Base-by-base conservation (phyloP, 2,888 invertebrate genomes). In the Sinotaia quadrata region DNA sequence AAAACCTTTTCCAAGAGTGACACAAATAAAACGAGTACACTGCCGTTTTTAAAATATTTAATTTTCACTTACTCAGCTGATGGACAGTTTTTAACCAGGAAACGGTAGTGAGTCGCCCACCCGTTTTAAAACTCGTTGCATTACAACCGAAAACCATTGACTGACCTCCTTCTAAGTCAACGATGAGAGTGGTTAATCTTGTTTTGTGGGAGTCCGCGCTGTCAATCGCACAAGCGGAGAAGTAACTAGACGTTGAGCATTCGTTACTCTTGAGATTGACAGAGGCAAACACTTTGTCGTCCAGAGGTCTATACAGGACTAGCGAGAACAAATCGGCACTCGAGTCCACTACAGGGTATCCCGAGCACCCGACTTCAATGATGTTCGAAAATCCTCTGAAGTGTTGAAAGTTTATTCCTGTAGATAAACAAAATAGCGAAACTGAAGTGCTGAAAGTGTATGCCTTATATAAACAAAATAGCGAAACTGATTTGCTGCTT, bases 91-190 rank as follows among this genome's bases (percentile, higher is more conserved):
- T 10, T 4, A 31, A 63, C 52, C 63, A 63, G 18, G 52, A 37
- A 36, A 54, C 29, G 10, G 18, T n/a, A 8, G 29, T 27, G 7
- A 36, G n/a, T 0, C 44, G 63, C 3, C 63, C 56, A 15, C 27
- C 37, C 29, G 44, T 21, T 12, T 18, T n/a, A 10, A 62, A 15
- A 33, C n/a, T 31, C 21, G 63, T 37, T 31, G 56, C 63, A 24
- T 65, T 54, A 24, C 63, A 65, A 21, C 63, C 63, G 31, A 33
- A 65, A 21, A 31, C 56, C 56, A 37, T 54, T 21, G 63, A 54
- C 63, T 65, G 41, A 8, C 41, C 56, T n/a, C 31, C 31, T 21
- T 18, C 10, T 36, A 41, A 15, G 24, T 44, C 56, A 4, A 31
- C 4, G 18, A 65, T 33, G 21, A 65, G 44, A 15, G 29, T 44